These are phyloP conservation scores for Formica selysi DNA, from an alignment of 1,140 invertebrate species.

Conservation along the genomic window DNA sequence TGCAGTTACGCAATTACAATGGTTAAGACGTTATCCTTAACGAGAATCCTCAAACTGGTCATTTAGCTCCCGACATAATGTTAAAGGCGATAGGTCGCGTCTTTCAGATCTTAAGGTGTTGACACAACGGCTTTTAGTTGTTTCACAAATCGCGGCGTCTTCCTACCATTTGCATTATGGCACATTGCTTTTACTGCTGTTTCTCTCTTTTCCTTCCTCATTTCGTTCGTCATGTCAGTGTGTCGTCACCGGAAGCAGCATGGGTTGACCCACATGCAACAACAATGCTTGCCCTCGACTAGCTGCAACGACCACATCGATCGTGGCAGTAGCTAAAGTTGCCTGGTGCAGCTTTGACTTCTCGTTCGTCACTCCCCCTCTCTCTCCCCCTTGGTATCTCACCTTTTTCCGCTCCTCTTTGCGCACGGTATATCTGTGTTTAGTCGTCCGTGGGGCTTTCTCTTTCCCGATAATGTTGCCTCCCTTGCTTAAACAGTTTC, in stretches of 20 bases:
- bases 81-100: slow-evolving; percentile 65
- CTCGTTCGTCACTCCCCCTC: background rate
- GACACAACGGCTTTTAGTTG: slow-evolving; percentile 40
- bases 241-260: slow-evolving; percentile 62
- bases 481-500: slow-evolving; percentile 51
- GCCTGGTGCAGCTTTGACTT: slow-evolving; percentile 60
- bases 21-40: slow-evolving; percentile 71
- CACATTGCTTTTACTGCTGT: slow-evolving; percentile 34
- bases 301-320: slow-evolving; percentile 59
- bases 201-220: background rate
- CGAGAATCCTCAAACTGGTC: slow-evolving; percentile 49
- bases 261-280: slow-evolving; percentile 67
- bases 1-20: slow-evolving; percentile 67
- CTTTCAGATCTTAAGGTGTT: slow-evolving; percentile 45
- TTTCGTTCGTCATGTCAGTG: slow-evolving; percentile 33
- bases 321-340: slow-evolving; percentile 58
- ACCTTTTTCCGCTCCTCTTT: background rate
- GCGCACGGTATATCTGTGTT: background rate
- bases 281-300: slow-evolving; percentile 71
- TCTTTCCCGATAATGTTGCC: slow-evolving; percentile 63
- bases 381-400: background rate
- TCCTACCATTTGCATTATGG: slow-evolving; percentile 16
- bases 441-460: slow-evolving; percentile 24
- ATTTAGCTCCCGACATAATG: slow-evolving; percentile 52
- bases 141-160: slow-evolving; percentile 26